phyloP scores from a whole-genome alignment of 2,888 invertebrate species.

The Ceramica pisi region DNA sequence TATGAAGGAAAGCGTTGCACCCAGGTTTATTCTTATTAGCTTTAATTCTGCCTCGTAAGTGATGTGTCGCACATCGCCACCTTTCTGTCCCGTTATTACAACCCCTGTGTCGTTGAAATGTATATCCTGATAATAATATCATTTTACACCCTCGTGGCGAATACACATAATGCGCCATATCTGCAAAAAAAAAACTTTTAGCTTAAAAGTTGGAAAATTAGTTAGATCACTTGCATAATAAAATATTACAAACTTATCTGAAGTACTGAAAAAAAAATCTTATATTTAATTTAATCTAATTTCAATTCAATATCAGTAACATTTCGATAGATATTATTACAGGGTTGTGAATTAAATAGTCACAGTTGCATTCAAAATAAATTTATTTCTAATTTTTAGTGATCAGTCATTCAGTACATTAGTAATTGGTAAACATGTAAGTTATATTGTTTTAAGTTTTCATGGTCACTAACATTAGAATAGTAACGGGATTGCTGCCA shows the following conservation, averaged over 20 bases:
- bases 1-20: constrained; percentile 19
- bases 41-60: no score
- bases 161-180: not conserved
- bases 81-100: not conserved
- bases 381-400: not conserved
- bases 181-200: not conserved
- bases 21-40: not conserved
- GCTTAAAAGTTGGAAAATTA: no score
- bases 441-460: not conserved
- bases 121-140: constrained; percentile 32
- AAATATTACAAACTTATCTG: no score
- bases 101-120: constrained; percentile 19
- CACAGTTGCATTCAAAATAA: not conserved
- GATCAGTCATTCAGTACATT: not conserved
- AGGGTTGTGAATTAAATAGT: not conserved
- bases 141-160: constrained; percentile 22
- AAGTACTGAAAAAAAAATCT: no score
- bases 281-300: no score
- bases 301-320: not conserved
- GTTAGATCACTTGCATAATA: no score
- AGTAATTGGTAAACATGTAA: not conserved
- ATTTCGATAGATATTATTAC: not conserved
- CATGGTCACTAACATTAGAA: no score
- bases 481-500: no score
- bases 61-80: constrained; percentile 31